Conservation (phyloP, 2,888 invertebrate species). For the Calameuta idolon region DNA sequence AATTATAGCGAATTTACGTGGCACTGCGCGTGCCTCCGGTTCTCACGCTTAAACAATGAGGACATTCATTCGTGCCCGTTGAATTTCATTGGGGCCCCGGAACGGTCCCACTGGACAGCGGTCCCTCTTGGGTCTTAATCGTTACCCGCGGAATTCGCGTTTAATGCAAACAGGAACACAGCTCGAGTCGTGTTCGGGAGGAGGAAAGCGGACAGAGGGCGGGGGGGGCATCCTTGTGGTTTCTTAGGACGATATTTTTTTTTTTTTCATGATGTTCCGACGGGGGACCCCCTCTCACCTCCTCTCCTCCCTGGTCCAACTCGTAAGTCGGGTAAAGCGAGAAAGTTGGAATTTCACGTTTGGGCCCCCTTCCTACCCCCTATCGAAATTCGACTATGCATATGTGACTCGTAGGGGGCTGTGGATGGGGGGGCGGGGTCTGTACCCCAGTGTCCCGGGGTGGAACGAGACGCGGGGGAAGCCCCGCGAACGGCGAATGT, state of each 20-base stretch:
- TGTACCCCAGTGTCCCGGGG: neutral
- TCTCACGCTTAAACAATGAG: slow-evolving; percentile 61
- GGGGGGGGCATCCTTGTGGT: slow-evolving; percentile 2
- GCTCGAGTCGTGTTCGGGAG: neutral
- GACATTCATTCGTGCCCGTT: slow-evolving; percentile 56
- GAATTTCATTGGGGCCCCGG: neutral
- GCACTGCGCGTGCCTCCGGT: slow-evolving; percentile 51
- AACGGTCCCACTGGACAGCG: slow-evolving; percentile 14
- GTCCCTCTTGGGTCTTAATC: slow-evolving; percentile 54
- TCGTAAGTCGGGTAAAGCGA: neutral
- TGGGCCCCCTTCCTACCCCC: neutral
- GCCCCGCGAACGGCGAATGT: slow-evolving; percentile 34
- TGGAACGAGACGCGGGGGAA: slow-evolving; percentile 21
- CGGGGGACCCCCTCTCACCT: neutral
- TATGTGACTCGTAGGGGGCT: neutral
- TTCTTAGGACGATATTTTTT: slow-evolving; percentile 20
- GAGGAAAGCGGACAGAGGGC: no score
- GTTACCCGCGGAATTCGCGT: slow-evolving; percentile 50
- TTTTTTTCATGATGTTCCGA: slow-evolving; percentile 34
- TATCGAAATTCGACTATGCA: neutral
- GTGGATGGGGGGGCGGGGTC: no score
- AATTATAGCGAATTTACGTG: slow-evolving; percentile 56
- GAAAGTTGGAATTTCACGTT: neutral
- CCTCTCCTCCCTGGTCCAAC: neutral
- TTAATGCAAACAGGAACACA: slow-evolving; percentile 48